A percentile compares a stretch with the other conserved stretches of the same genome.
Evolutionary conservation across 2,888 invertebrate species (phyloP).

Genomic region (Drosophila ustulata): DNA sequence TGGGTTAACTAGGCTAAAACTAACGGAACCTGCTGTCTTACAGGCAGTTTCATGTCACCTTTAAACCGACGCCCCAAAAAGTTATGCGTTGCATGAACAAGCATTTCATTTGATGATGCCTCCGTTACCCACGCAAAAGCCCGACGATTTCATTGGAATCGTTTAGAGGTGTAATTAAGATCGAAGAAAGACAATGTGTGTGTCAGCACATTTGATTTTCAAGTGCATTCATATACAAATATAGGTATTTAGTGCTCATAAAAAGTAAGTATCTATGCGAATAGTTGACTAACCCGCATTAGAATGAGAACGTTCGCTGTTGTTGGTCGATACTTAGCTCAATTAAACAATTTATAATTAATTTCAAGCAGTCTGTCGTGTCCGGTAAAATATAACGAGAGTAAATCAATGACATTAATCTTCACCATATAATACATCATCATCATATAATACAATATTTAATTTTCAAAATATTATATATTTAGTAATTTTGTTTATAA

Average conservation of each 20-base stretch:
- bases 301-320: not conserved
- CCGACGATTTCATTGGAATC: constrained; percentile 25
- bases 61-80: constrained; percentile 32
- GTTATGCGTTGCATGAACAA: constrained; percentile 46
- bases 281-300: constrained; percentile 33
- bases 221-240: not conserved
- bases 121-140: constrained; percentile 32
- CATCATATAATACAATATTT: not conserved
- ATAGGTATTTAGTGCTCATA: too few species aligned
- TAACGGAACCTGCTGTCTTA: constrained; percentile 60
- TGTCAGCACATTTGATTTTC: not conserved
- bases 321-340: not conserved
- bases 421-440: not conserved
- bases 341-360: constrained; percentile 13
- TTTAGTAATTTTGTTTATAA: too few species aligned
- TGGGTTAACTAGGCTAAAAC: constrained; percentile 30
- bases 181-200: not conserved
- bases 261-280: too few species aligned
- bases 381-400: not conserved
- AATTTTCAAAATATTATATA: not conserved
- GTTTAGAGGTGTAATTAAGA: constrained; percentile 62
- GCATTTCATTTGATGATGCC: constrained; percentile 39
- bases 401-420: not conserved
- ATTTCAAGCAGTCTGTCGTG: not conserved
- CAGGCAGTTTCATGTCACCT: constrained; percentile 23